Evolutionary conservation across 1,140 invertebrate species (phyloP), one percentile per base, ranked within the genome.

Genomic region (Neuroterus valhalla): DNA sequence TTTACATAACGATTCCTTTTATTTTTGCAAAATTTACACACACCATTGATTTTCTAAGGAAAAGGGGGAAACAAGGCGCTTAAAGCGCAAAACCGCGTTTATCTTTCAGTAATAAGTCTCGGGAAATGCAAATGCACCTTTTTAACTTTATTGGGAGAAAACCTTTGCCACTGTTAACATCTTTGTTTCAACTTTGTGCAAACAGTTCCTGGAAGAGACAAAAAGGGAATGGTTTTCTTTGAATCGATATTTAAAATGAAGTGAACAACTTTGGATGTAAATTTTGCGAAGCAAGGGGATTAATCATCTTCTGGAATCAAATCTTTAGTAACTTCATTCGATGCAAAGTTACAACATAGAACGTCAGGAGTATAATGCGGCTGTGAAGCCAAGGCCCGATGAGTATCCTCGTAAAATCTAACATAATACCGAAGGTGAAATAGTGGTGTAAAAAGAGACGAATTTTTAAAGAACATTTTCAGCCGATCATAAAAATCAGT

Each of bases 81-180:
- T 62, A 62, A 62, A 62, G 55, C 55, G 55, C 55, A 23, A 62
- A 62, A 62, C 55, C 55, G n/a, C 55, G 55, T 62, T 62, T 62
- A 62, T 62, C 55, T 62, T 62, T 6, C 8, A n/a, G 55, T 62
- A 62, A 62, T 62, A 62, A 62, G 52, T 62, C 21, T 62, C 52
- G 26, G 52, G 52, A 62, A 62, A 62, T 62, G 55, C 31, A 62
- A 62, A 62, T 62, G 55, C 55, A 2, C 31, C 23, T 62, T 62
- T 38, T 62, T 62, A 62, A 62, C 55, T 62, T 31, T 62, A 26
- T 26, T 12, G 23, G 1, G 15, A 62, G 23, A 26, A 26, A 62
- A 62, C 31, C 55, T 15, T 62, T 62, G 14, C 23, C 12, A 38
- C 3, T 62, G 14, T 62, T 31, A 31, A 62, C 14, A 3, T 62